phyloP scores from a whole-genome alignment of 1,140 invertebrate genomes.

The Psix sp. region DNA sequence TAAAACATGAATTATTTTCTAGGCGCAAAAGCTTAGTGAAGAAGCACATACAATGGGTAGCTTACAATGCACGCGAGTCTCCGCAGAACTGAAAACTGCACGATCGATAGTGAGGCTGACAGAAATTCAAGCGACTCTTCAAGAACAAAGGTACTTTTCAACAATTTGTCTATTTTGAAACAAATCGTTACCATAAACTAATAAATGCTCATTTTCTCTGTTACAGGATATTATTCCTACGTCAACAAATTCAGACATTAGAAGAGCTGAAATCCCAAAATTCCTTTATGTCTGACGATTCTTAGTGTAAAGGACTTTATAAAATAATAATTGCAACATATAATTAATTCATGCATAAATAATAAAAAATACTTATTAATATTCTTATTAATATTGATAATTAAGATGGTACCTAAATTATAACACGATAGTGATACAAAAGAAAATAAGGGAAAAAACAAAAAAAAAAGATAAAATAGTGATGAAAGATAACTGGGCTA shows the following conservation, averaged over 20 bases:
- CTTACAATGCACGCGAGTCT: conserved; percentile 94
- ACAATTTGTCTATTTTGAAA: conserved; percentile 1
- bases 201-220: conserved; percentile 4
- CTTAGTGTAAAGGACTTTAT: conserved; percentile 79
- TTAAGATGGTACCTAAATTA: conserved; percentile 78
- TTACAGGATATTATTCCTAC: conserved; percentile 91
- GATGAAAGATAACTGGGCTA: conserved; percentile 62
- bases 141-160: conserved; percentile 91
- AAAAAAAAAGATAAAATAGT: conserved; percentile 31
- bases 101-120: conserved; percentile 94
- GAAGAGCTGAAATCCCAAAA: conserved; percentile 95
- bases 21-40: conserved; percentile 91
- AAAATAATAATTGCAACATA: conserved; percentile 77
- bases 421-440: conserved; percentile 76
- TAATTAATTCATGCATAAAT: conserved; percentile 76
- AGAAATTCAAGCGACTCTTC: conserved; percentile 96
- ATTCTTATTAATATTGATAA: conserved; percentile 78
- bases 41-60: conserved; percentile 90
- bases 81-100: conserved; percentile 95
- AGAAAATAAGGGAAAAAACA: conserved; percentile 53
- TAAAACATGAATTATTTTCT: no score
- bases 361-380: conserved; percentile 77
- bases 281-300: conserved; percentile 91
- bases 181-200: not conserved
- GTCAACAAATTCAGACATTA: conserved; percentile 91